Evolutionary conservation across 2,888 invertebrate genomes (phyloP), one percentile per base, ranked within the genome.

Genomic region (Euzetes globulus): DNA sequence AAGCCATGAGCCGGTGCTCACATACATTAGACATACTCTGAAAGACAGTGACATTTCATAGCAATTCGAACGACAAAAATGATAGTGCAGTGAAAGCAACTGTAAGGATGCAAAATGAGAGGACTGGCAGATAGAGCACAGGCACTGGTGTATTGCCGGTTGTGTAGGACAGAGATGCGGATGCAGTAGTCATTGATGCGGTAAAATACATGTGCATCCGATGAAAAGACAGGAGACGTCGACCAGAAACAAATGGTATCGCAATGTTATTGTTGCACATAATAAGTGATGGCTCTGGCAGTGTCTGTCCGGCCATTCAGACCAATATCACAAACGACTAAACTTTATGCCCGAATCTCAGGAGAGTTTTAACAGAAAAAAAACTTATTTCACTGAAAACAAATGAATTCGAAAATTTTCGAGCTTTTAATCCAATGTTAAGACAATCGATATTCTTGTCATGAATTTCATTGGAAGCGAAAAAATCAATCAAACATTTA

Each of bases 141-240:
- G 41, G 13, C 41, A 41, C 41, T 41, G n/a, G 17, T 47, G 47
- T 47, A 15, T 17, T 47, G 55, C 55, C 55, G 55, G 55, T 55
- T 19, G 22, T 55, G 22, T 22, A 68, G 37, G 68, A 41, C 41
- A 68, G 41, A 70, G 70, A 70, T 41, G 47, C 70, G 70, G 70
- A 70, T 70, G 70, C 47, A 70, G 70, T 70, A 70, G 25, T 70
- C 70, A 70, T 70, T 70, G 45, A 70, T 22, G 70, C 70, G 47
- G 70, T 70, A 70, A 70, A 70, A 70, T 70, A 70, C 70, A 41
- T 45, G 70, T 70, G 70, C 70, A 70, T 70, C 70, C 70, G 45
- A 70, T 70, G 70, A 70, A 70, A 70, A 70, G 70, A 70, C 70
- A 70, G 70, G 70, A 70, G 70, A 45, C 47, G 70, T 70, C 70